Evolutionary conservation across 2,113 vertebrate species (phyloP).

Genomic region (Podiceps cristatus): DNA sequence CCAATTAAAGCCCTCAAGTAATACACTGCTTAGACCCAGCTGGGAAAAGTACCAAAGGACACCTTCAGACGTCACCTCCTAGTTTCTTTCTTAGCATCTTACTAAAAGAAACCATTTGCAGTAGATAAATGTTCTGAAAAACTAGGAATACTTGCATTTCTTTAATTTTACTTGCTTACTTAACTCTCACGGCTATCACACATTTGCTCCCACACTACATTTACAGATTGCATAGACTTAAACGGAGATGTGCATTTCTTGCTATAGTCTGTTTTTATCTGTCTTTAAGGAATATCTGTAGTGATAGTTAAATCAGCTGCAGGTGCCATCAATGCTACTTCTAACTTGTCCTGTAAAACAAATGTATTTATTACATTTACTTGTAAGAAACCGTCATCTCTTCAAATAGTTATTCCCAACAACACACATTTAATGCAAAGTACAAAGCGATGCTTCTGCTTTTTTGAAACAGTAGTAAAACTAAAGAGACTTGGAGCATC

Average conservation of each 20-base stretch:
- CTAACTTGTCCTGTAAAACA: neutral
- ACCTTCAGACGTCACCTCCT: neutral
- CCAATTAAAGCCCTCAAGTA: neutral
- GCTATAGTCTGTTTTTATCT: neutral
- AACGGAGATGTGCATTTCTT: neutral
- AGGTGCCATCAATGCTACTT: neutral
- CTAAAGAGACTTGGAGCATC: neutral
- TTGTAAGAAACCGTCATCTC: neutral
- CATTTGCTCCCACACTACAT: neutral
- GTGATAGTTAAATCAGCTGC: neutral
- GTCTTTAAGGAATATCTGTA: neutral
- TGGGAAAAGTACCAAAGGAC: neutral
- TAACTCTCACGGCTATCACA: neutral
- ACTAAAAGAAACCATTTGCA: neutral
- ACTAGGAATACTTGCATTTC: neutral
- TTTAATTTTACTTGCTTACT: neutral
- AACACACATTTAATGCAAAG: neutral
- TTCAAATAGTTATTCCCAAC: neutral
- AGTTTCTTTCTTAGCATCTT: neutral
- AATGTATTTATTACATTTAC: neutral
- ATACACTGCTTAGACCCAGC: neutral
- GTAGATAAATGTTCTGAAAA: neutral
- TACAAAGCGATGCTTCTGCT: neutral
- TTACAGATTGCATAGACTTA: rapidly evolving
- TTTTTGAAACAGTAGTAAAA: neutral